Conservation (phyloP, 2,113 vertebrate species). For the Formicarius rufipectus region DNA sequence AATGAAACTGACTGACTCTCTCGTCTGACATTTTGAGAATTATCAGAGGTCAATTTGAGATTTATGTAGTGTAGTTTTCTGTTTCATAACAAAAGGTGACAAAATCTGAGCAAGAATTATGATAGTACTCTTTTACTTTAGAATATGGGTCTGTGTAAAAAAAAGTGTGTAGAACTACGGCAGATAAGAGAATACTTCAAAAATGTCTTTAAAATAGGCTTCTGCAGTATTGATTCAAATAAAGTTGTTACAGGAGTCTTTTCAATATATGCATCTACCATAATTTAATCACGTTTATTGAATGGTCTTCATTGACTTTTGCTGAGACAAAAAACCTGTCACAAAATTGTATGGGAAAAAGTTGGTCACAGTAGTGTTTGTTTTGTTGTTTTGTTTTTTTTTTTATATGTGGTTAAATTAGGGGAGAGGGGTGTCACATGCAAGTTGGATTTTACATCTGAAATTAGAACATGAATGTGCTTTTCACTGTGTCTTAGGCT, state of each 20-base stretch:
- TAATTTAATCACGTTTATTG: background rate
- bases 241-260: background rate
- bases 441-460: background rate
- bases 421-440: too few species aligned
- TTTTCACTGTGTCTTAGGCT: background rate
- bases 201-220: constrained; percentile 6
- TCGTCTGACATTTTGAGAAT: background rate
- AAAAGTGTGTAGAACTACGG: background rate
- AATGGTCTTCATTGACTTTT: background rate
- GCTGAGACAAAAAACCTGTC: background rate
- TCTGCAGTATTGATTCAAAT: background rate
- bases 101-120: background rate
- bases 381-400: too few species aligned
- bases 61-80: constrained; percentile 20
- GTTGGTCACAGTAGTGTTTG: background rate
- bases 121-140: background rate
- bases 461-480: background rate
- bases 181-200: background rate
- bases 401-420: too few species aligned
- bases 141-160: background rate
- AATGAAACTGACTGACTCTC: constrained; percentile 39
- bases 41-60: constrained; percentile 2
- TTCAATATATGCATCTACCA: background rate
- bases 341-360: background rate
- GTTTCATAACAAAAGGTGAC: background rate